Evolutionary conservation across 1,140 invertebrate genomes (phyloP), one percentile per base, ranked within the genome.

Genomic region (Tribolium castaneum): DNA sequence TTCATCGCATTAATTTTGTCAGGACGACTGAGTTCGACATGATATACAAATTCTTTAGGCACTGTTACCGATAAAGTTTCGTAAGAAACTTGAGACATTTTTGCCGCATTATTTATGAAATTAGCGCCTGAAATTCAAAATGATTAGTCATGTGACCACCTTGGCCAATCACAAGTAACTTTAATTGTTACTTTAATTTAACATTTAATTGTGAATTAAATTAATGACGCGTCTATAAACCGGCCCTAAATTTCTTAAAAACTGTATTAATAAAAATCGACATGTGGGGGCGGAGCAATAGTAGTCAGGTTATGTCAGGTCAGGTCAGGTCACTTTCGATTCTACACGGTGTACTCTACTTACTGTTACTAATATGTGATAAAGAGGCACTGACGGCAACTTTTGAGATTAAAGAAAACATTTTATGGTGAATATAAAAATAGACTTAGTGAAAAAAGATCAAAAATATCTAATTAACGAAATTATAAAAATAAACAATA

Each of bases 1-100:
- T 93, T 96, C 83, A 99, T 90, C 0, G 97, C 92, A 90, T 99
- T 99, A 0, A 93, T 80, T 86, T 94, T 93, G 10, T 96, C 91
- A n/a, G 97, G 96, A 77, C 97, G 90, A 85, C 98, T 97, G 0
- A 99, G 86, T 86, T 98, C 92, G 0, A 99, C 97, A 88, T 97
- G 93, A 81, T 91, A 94, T 4, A 99, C 95, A 91, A 92, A 93
- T 79, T 94, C 92, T 84, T 92, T 92, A 0, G 96, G 95, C 9
- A 91, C 89, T 4, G 91, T 91, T 7, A 98, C 88, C 14, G 88
- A 87, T 56, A 98, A 83, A 0, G 94, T 95, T 85, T 97, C 88
- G 83, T 89, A 93, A 30, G 6, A 10, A 4, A 19, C n/a, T 52
- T 52, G 22, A 5, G 49, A 73, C 70, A 73, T 73, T 22, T 73